Conservation (phyloP, 2,113 vertebrate genomes). For the Castor canadensis region DNA sequence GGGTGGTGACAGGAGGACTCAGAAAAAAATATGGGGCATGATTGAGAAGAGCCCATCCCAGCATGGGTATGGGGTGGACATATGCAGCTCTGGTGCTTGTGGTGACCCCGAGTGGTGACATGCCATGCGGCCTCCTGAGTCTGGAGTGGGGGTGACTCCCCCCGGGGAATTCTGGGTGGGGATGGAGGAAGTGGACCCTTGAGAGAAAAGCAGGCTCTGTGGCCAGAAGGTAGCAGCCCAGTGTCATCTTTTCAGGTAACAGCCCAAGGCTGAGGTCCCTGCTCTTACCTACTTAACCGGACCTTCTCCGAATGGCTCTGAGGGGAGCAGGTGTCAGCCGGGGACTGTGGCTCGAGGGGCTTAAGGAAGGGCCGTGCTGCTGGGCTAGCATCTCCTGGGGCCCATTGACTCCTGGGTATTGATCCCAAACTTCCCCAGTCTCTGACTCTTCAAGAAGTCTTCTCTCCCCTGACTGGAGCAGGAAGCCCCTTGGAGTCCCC, state of each 20-base stretch:
- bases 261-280: neutral
- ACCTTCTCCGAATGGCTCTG: neutral
- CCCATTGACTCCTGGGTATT: neutral
- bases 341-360: neutral
- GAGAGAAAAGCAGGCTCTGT: neutral
- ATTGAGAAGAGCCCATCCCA: accelerated
- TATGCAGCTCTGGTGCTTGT: accelerated
- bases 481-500: neutral
- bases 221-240: no score
- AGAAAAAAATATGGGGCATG: neutral
- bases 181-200: no score
- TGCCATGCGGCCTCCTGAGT: neutral
- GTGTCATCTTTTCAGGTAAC: neutral
- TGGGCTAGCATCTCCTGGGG: neutral
- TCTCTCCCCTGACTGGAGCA: neutral
- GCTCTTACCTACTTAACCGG: neutral
- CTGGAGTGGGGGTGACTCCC: neutral
- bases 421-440: neutral
- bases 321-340: no score
- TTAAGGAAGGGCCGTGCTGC: neutral
- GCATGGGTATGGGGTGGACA: neutral
- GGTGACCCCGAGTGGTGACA: accelerated
- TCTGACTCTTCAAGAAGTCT: no score
- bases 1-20: neutral
- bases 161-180: neutral